Evolutionary conservation across 64 coral and sea anemone genomes (phyloP), one percentile per base, ranked within the genome.

Genomic region (Stylophora pistillata): DNA sequence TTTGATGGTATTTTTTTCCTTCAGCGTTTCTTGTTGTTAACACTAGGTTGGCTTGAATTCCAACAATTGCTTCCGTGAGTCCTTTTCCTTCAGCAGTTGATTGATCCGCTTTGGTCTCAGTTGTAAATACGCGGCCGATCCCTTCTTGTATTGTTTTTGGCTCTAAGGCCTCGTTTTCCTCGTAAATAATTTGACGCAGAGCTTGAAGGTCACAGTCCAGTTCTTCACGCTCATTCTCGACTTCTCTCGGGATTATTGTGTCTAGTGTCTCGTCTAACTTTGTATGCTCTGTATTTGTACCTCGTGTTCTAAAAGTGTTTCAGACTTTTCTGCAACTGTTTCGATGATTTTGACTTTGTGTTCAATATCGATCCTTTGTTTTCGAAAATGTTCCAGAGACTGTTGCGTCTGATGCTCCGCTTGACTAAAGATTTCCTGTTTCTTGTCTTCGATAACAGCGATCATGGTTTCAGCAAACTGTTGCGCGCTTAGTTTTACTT

Each of bases 21-120:
- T 68, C 64, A 68, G 64, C 64, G n/a, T 68, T 68, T 68, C 64
- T 68, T 68, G 64, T 68, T 68, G 64, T 68, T 10, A 68, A n/a
- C n/a, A n/a, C 21, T 25, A 68, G n/a, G 1, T 68, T 3, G 0
- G 64, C 64, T 68, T 68, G 20, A 68, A 68, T 21, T 68, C 64
- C 64, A 27, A 68, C 64, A 23, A n/a, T 23, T 11, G 20, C 64
- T 68, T 68, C 64, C 23, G 10, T 68, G 64, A 68, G 23, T 68
- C 64, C 64, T 68, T 68, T 68, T 68, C 64, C 64, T 7, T 68
- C 64, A 25, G 64, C 64, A n/a, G 2, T 68, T n/a, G 64, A 68
- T n/a, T 68, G 23, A 9, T 28, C 5, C n/a, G 21, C 64, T n/a
- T 23, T n/a, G 10, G 64, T 68, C 21, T 68, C n/a, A 5, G 2